phyloP scores from a whole-genome alignment of 2,888 invertebrate species.

The Sarcophaga rosellei region DNA sequence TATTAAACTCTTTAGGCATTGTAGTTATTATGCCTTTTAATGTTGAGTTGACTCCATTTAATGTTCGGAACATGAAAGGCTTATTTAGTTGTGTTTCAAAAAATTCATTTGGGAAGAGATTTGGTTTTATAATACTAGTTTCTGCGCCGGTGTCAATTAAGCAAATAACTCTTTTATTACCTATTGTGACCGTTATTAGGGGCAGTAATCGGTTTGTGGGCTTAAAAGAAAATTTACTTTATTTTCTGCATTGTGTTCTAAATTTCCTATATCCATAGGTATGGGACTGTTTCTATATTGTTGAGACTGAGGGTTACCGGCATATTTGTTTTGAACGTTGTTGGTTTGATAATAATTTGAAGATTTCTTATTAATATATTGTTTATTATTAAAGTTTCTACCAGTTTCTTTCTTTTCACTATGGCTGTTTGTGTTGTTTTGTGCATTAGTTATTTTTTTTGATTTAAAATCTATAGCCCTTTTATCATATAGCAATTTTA shows the following conservation, averaged over 20 bases:
- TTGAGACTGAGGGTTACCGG: conserved; percentile 26
- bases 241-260: conserved; percentile 27
- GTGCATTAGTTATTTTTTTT: conserved; percentile 30
- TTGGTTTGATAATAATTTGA: neutral
- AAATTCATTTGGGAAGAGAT: neutral
- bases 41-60: conserved; percentile 54
- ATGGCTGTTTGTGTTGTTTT: conserved; percentile 26
- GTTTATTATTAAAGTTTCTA: conserved; percentile 43
- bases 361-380: conserved; percentile 37
- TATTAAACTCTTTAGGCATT: conserved; percentile 61
- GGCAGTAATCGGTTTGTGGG: conserved; percentile 25
- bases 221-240: conserved; percentile 29
- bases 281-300: conserved; percentile 13
- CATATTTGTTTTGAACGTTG: conserved; percentile 19
- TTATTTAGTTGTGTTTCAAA: conserved; percentile 26
- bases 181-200: conserved; percentile 28
- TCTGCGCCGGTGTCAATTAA: conserved; percentile 24
- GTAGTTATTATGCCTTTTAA: conserved; percentile 46
- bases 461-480: conserved; percentile 31
- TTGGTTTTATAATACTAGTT: conserved; percentile 18
- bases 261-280: conserved; percentile 23
- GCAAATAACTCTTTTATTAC: conserved; percentile 17
- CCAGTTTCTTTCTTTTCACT: conserved; percentile 30
- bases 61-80: conserved; percentile 47
- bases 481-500: conserved; percentile 32